A percentile compares a stretch with the other conserved stretches of the same genome.
Conservation (phyloP, 2,797 vertebrate species). For the Cossypha heuglini region DNA sequence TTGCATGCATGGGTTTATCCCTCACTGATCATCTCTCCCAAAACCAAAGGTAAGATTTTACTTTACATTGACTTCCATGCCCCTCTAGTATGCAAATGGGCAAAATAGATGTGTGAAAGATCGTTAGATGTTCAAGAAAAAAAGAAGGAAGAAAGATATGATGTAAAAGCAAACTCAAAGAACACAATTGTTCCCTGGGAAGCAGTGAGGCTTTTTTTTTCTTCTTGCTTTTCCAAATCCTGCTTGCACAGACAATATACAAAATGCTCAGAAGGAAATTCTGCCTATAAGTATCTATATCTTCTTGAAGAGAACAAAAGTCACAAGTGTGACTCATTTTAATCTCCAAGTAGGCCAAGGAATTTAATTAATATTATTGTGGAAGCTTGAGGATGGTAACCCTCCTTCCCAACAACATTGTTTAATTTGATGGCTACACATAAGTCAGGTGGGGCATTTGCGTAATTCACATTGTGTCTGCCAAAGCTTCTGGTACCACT, state of each 20-base stretch:
- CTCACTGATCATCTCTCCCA: not conserved
- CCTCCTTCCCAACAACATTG: not conserved
- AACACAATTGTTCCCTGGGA: not conserved
- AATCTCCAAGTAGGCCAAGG: not conserved
- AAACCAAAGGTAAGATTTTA: not conserved
- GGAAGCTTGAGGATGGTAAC: not conserved
- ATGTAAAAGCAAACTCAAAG: not conserved
- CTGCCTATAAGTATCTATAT: not conserved
- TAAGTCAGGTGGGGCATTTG: rapidly evolving
- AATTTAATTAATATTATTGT: not conserved
- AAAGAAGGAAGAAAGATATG: not conserved
- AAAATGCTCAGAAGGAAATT: not conserved
- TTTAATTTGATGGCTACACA: not conserved
- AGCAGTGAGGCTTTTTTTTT: not conserved
- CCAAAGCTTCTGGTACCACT: not conserved
- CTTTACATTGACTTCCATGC: not conserved
- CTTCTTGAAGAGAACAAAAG: not conserved
- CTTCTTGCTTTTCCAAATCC: not conserved
- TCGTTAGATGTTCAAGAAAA: not conserved
- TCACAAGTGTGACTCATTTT: not conserved
- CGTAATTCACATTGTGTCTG: not conserved
- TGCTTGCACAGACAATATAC: not conserved
- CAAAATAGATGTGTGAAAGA: not conserved
- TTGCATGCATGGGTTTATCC: not conserved
- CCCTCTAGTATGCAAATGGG: not conserved